Evolutionary conservation across 2,113 vertebrate species (phyloP), one percentile per base, ranked within the genome.

Genomic region (Rynchops niger): DNA sequence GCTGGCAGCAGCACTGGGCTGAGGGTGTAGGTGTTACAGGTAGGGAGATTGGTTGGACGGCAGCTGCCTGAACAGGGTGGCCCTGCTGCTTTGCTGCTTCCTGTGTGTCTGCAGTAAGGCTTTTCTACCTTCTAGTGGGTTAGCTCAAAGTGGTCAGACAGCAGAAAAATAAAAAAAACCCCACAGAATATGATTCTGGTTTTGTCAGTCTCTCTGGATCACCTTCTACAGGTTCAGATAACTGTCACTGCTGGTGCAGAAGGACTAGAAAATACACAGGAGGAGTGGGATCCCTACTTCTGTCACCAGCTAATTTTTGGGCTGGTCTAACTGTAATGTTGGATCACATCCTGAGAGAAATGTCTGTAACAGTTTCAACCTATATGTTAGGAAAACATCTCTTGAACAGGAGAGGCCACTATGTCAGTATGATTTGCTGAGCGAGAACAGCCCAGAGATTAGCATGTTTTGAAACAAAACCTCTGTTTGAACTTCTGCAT

Each of bases 391-490:
- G 61, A 78, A 66, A n/a, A 45, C 0, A 0, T 63, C 27, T 53
- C 45, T 81, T 82, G 61, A 67, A 23, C 1, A 1, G n/a, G 20
- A 86, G 55, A 78, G 34, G 5, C 69, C 23, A 2, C 55, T 82
- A 29, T 58, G n/a, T 71, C 73, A 63, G 25, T 49, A 2, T 42
- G 63, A 95, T 73, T n/a, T 67, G 53, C 67, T 83, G 65, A 77
- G 15, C 34, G 12, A 63, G 14, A 87, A 47, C 69, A 82, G 70
- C 74, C 52, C 47, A 80, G 66, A n/a, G 42, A 92, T 55, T 6
- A 52, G 58, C 23, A 36, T 56, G 79, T 79, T 93, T 76, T 88
- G 92, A 93, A 96, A 79, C 15, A 87, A 95, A 95, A 71, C 79
- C 56, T 90, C 90, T 90, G 59, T 78, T 86, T 94, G 66, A 82